A percentile compares a stretch with the other conserved stretches of the same genome.
phyloP scores from a whole-genome alignment of 1,140 invertebrate genomes.

The Eupristina koningsbergeri region DNA sequence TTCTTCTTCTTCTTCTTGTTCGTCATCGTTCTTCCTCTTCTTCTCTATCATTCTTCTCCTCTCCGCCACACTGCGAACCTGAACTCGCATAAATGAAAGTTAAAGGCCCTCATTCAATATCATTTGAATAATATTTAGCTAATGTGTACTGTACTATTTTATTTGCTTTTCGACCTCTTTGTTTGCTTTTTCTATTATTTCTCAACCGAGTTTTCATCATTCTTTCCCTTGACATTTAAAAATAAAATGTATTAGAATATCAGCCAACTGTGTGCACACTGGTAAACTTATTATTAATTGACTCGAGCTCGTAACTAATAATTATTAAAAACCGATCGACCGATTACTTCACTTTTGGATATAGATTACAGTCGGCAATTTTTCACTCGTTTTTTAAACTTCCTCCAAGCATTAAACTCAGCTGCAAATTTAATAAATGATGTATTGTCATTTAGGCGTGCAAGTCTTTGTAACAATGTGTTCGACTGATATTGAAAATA shows the following conservation, averaged over 20 bases:
- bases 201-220: neutral
- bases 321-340: too few relatives aligned
- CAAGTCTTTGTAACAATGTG: neutral
- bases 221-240: neutral
- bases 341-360: neutral
- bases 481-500: neutral
- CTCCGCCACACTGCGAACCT: neutral
- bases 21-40: too few relatives aligned
- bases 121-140: slow-evolving; percentile 45
- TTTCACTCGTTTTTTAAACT: neutral
- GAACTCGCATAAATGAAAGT: slow-evolving; percentile 26
- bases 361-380: neutral
- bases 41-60: too few relatives aligned
- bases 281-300: neutral
- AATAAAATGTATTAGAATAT: neutral
- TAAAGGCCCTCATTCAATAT: slow-evolving; percentile 11
- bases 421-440: too few relatives aligned
- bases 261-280: too few relatives aligned
- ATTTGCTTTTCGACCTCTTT: slow-evolving; percentile 17
- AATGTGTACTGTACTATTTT: neutral
- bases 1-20: too few relatives aligned
- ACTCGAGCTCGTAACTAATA: neutral
- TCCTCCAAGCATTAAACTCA: neutral
- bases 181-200: slow-evolving; percentile 35
- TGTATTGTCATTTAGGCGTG: too few relatives aligned